Percentiles rank a stretch among this genome's conserved stretches.
Conservation (phyloP, 1,140 invertebrate species). For the Heliconius congener region DNA sequence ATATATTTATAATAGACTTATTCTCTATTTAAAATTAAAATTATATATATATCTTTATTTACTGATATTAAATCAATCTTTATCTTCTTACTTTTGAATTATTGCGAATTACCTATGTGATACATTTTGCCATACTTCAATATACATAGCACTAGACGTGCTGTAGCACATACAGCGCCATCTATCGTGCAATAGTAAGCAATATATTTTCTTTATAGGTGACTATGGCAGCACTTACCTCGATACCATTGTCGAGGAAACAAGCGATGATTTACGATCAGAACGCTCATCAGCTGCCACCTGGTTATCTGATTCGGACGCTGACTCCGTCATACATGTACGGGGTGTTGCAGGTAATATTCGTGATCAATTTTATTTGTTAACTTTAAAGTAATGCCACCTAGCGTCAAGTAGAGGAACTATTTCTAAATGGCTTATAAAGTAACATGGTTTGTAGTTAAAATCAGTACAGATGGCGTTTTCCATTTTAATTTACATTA, state of each 20-base stretch:
- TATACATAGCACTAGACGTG: too few species aligned
- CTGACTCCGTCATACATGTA: conserved; percentile 78
- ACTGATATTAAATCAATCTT: too few species aligned
- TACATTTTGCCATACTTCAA: too few species aligned
- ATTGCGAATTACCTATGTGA: too few species aligned
- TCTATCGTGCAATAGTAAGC: conserved; percentile 48
- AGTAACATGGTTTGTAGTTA: neutral
- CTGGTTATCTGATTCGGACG: conserved; percentile 80
- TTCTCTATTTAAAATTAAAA: too few species aligned
- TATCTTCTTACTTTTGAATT: too few species aligned
- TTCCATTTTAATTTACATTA: neutral
- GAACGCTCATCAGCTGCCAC: conserved; percentile 82
- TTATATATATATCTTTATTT: too few species aligned
- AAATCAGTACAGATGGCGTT: conserved; percentile 46
- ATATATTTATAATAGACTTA: too few species aligned
- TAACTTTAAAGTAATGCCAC: conserved; percentile 45
- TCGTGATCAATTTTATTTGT: conserved; percentile 1
- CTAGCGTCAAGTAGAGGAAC: conserved; percentile 46
- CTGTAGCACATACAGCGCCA: conserved; percentile 44
- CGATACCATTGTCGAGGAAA: conserved; percentile 90
- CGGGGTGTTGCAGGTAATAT: conserved; percentile 61
- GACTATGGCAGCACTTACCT: conserved; percentile 81
- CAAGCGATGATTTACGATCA: conserved; percentile 88
- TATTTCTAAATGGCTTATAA: neutral
- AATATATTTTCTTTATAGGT: conserved; percentile 55